phyloP scores from a whole-genome alignment of 2,113 vertebrate species.

The Camelus bactrianus region DNA sequence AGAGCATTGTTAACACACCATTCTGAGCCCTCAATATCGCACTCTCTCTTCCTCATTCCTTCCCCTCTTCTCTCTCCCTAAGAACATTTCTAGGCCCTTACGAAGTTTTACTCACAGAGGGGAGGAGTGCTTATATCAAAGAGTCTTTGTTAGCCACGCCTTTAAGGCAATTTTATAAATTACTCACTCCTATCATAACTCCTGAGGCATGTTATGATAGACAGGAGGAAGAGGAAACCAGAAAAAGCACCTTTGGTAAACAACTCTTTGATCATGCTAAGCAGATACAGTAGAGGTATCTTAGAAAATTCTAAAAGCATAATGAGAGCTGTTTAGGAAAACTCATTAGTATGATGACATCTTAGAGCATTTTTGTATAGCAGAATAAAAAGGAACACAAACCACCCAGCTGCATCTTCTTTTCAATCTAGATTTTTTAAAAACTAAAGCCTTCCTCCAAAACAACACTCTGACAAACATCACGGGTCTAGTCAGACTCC shows the following conservation, averaged over 20 bases:
- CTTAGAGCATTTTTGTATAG: neutral
- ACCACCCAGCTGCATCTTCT: neutral
- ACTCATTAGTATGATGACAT: neutral
- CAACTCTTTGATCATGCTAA: conserved; percentile 14
- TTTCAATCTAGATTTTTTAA: conserved; percentile 23
- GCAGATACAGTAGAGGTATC: neutral
- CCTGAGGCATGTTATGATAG: neutral
- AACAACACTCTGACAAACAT: neutral
- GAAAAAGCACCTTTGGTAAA: conserved; percentile 23
- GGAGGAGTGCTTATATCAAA: neutral
- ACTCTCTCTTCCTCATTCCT: neutral
- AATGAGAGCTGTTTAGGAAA: neutral
- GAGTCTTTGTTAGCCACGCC: neutral
- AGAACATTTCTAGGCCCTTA: neutral
- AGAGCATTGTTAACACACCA: neutral
- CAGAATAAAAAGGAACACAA: neutral
- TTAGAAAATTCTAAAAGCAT: neutral
- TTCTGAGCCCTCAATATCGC: neutral
- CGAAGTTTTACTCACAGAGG: neutral
- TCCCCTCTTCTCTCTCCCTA: neutral
- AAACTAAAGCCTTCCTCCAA: conserved; percentile 11
- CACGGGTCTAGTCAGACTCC: neutral
- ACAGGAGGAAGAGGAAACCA: neutral
- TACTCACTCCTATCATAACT: neutral
- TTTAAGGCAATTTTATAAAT: neutral